Conservation (phyloP, 1,140 invertebrate genomes). For the Leptinotarsa texana region DNA sequence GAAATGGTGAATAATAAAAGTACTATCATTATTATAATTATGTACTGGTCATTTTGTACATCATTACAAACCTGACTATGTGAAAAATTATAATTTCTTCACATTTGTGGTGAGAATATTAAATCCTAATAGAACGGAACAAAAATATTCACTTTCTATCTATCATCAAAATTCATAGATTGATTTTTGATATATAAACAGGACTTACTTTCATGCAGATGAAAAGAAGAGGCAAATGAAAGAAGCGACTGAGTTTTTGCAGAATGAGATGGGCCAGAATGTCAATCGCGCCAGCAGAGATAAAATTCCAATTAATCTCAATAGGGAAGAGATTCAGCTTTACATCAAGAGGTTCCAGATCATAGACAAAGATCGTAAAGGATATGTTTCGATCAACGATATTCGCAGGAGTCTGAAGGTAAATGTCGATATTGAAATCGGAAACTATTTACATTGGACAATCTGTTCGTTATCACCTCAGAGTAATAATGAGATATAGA, state of each 20-base stretch:
- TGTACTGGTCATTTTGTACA: too few relatives aligned
- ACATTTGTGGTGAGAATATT: too few relatives aligned
- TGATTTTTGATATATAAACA: too few relatives aligned
- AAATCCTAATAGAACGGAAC: too few relatives aligned
- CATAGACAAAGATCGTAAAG: constrained; percentile 94
- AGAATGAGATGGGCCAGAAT: constrained; percentile 95
- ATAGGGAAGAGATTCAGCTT: constrained; percentile 89
- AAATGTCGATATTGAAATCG: constrained; percentile 34
- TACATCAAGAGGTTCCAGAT: constrained; percentile 95
- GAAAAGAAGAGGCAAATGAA: constrained; percentile 73
- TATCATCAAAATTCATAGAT: too few relatives aligned
- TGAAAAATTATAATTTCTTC: too few relatives aligned
- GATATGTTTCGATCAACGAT: constrained; percentile 97
- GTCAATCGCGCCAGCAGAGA: constrained; percentile 87
- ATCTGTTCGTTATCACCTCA: not conserved
- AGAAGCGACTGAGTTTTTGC: constrained; percentile 80
- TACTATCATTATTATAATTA: too few relatives aligned
- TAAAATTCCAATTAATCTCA: constrained; percentile 91
- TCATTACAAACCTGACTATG: too few relatives aligned
- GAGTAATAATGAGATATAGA: too few relatives aligned
- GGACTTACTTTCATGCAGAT: constrained; percentile 33
- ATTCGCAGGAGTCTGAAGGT: constrained; percentile 94
- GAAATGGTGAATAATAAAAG: too few relatives aligned
- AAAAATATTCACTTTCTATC: too few relatives aligned
- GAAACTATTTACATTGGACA: not conserved